Conservation (phyloP, 2,797 vertebrate species). For the Tadarida brasiliensis region DNA sequence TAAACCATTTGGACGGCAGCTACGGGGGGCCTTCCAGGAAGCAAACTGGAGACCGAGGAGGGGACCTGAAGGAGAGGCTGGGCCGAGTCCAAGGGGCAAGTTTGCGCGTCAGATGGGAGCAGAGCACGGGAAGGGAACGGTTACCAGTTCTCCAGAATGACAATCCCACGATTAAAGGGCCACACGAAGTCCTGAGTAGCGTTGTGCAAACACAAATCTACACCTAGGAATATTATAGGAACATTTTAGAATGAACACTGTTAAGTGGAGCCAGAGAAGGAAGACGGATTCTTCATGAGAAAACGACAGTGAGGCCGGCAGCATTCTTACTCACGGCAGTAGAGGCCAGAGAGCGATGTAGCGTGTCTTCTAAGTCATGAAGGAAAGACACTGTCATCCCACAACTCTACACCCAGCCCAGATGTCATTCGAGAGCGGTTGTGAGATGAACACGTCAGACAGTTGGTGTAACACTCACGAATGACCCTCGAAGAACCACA, state of each 20-base stretch:
- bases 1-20: not conserved
- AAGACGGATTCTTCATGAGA: not conserved
- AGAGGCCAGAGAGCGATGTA: no score
- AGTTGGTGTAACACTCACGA: no score
- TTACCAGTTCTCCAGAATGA: not conserved
- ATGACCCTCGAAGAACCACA: not conserved
- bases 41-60: no score
- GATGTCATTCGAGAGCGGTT: not conserved
- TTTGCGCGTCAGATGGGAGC: no score
- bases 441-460: no score
- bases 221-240: not conserved
- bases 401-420: no score
- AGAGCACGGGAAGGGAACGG: no score
- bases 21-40: not conserved
- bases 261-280: not conserved
- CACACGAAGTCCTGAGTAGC: not conserved
- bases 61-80: no score
- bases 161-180: rapidly evolving
- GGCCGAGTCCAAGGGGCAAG: no score
- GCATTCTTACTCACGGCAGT: not conserved
- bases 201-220: not conserved
- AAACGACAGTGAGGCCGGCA: not conserved
- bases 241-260: not conserved
- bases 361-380: not conserved
- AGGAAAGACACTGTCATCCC: not conserved